Evolutionary conservation across 2,797 vertebrate species (phyloP).

Genomic region (Necrosyrtes monachus): DNA sequence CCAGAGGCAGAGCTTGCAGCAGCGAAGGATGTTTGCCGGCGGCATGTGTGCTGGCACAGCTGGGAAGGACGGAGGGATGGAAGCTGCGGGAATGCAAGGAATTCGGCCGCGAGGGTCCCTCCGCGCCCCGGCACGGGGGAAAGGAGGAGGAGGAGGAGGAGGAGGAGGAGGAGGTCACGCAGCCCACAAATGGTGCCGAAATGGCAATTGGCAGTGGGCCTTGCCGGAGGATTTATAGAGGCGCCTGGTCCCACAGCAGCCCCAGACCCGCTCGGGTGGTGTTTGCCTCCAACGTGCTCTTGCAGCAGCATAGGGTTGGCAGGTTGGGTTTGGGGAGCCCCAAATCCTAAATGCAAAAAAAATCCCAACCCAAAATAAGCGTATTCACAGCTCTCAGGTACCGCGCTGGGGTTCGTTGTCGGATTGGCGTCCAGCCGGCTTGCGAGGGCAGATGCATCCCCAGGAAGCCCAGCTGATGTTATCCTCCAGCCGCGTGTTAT

Average conservation of each 20-base stretch:
- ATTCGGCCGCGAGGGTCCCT: conserved; percentile 6
- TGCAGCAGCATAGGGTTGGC: neutral
- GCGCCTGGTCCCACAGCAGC: neutral
- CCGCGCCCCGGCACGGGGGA: fast-evolving
- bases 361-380: neutral
- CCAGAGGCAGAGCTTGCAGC: neutral
- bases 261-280: neutral
- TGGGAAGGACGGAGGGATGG: conserved; percentile 32
- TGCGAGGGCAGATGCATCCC: neutral
- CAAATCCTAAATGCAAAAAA: neutral
- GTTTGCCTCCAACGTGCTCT: neutral
- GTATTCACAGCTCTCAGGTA: neutral
- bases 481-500: neutral
- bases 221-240: neutral
- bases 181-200: neutral
- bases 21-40: neutral
- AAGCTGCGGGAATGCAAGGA: conserved; percentile 60
- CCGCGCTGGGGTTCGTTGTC: neutral
- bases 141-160: neutral
- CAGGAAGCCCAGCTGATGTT: neutral
- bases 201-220: neutral
- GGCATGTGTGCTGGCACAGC: neutral
- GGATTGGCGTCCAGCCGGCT: neutral
- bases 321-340: neutral
- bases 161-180: neutral